Percentiles rank a stretch among this genome's conserved stretches.
These are phyloP conservation scores for Coilia nasus DNA, from an alignment of 2,797 vertebrate genomes.

Conservation along the genomic window DNA sequence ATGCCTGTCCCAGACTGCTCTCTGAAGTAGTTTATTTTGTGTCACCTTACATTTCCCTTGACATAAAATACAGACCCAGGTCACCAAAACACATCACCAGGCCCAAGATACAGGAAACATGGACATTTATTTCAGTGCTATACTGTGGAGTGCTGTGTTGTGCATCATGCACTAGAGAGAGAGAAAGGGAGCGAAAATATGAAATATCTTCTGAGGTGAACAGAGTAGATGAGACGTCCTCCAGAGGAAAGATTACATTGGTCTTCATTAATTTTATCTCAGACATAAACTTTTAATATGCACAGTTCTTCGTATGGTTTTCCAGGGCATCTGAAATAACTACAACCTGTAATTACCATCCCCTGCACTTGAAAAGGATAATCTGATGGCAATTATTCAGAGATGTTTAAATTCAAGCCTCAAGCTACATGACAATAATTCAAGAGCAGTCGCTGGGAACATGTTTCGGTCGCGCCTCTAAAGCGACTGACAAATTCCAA, in stretches of 20 bases:
- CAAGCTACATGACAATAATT: slow-evolving; percentile 99
- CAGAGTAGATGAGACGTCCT: slow-evolving; percentile 74
- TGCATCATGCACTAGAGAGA: background rate
- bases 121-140: background rate
- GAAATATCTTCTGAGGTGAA: slow-evolving; percentile 32
- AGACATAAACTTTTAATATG: slow-evolving; percentile 99
- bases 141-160: background rate
- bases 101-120: slow-evolving; percentile 53
- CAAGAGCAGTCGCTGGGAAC: slow-evolving; percentile 95
- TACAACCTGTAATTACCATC: slow-evolving; percentile 99
- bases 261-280: slow-evolving; percentile 99
- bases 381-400: slow-evolving; percentile 99
- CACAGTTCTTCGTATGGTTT: slow-evolving; percentile 89
- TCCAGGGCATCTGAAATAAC: slow-evolving; percentile 94
- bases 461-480: slow-evolving; percentile 95
- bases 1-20: slow-evolving; percentile 67
- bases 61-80: slow-evolving; percentile 75
- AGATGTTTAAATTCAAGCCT: slow-evolving; percentile 99
- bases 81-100: slow-evolving; percentile 73
- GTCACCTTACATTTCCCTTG: slow-evolving; percentile 79
- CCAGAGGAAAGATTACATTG: slow-evolving; percentile 86
- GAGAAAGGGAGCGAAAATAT: background rate
- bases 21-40: slow-evolving; percentile 69
- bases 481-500: slow-evolving; percentile 77
- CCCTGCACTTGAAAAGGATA: slow-evolving; percentile 99